Conservation (phyloP, 2,797 vertebrate species). For the Ataeniobius toweri region DNA sequence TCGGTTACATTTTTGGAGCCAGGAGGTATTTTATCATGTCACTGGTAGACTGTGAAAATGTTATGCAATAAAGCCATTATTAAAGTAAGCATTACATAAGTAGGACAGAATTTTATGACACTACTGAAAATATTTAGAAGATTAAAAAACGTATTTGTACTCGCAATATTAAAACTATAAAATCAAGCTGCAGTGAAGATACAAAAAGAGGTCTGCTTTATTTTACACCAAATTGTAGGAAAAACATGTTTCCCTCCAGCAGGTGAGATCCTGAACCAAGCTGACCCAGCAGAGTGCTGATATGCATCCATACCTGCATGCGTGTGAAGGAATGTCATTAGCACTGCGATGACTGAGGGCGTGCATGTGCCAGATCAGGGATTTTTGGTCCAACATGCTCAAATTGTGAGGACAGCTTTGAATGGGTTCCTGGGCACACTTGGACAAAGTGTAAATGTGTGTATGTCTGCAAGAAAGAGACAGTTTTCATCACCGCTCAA, state of each 20-base stretch:
- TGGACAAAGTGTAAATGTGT: constrained; percentile 13
- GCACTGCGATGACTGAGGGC: constrained; percentile 64
- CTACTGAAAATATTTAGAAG: not conserved
- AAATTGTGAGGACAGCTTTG: constrained; percentile 9
- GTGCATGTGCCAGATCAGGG: constrained; percentile 35
- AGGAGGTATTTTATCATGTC: constrained; percentile 33
- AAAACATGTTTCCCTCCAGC: not conserved
- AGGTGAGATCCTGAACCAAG: constrained; percentile 28
- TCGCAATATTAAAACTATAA: not conserved
- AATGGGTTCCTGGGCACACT: constrained; percentile 17
- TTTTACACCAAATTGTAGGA: not conserved
- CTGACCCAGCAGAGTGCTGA: constrained; percentile 32
- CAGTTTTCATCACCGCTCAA: constrained; percentile 73
- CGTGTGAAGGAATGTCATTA: constrained; percentile 71
- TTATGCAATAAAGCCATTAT: constrained; percentile 42
- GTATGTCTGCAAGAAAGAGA: constrained; percentile 4
- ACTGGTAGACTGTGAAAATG: constrained; percentile 24
- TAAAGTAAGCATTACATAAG: constrained; percentile 28
- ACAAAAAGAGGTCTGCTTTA: not conserved
- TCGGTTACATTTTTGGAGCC: constrained; percentile 34
- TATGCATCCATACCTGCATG: constrained; percentile 46
- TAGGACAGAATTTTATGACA: constrained; percentile 11
- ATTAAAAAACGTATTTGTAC: constrained; percentile 3
- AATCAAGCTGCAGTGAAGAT: not conserved
- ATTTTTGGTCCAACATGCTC: constrained; percentile 43